These are phyloP conservation scores for Ophiodon elongatus DNA, from an alignment of 2,113 vertebrate species.

Conservation along the genomic window DNA sequence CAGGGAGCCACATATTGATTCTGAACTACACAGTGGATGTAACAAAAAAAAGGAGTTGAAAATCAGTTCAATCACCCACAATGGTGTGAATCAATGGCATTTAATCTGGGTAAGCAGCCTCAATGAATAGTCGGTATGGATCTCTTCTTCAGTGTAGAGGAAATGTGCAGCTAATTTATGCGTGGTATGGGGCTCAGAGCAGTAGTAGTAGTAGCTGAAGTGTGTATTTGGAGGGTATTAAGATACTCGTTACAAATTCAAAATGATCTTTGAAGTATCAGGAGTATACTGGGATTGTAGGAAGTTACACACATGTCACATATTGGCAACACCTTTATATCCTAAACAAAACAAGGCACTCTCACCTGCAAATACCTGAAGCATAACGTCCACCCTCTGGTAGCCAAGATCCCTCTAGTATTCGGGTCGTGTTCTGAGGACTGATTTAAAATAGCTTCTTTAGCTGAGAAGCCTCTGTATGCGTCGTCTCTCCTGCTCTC, in stretches of 20 bases:
- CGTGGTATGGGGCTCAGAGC: not conserved
- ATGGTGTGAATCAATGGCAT: not conserved
- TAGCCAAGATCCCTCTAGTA: too few species aligned
- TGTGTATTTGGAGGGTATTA: not conserved
- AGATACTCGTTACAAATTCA: not conserved
- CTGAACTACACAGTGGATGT: not conserved
- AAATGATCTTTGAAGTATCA: not conserved
- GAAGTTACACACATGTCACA: too few species aligned
- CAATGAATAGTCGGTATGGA: not conserved
- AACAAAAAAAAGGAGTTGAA: conserved; percentile 1
- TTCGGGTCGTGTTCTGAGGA: too few species aligned
- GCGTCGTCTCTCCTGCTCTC: too few species aligned
- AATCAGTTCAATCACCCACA: not conserved
- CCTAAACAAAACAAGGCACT: too few species aligned
- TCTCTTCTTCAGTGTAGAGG: not conserved
- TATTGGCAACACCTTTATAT: too few species aligned
- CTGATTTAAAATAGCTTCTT: too few species aligned
- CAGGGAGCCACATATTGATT: not conserved
- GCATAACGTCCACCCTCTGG: too few species aligned
- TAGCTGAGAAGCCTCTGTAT: not conserved
- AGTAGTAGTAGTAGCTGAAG: too few species aligned
- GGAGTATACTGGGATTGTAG: not conserved
- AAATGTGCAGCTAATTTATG: not conserved
- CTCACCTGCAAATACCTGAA: too few species aligned
- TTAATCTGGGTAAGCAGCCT: not conserved